These are phyloP conservation scores for Phymanthus crucifer DNA, from an alignment of 92 coral and sea anemone genomes.

Conservation along the genomic window DNA sequence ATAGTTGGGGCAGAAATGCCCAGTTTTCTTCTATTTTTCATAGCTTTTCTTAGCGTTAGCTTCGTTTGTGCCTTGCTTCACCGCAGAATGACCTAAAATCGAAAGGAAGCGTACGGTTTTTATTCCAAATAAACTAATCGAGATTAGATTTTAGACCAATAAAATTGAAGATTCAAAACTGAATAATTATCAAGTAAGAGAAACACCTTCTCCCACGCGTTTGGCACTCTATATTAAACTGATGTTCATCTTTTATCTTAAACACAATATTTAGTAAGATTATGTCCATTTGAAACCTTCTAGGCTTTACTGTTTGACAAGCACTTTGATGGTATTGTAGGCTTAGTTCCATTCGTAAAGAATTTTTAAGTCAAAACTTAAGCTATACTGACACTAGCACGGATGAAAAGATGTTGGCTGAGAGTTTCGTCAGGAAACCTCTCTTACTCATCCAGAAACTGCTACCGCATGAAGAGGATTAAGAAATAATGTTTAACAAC, in stretches of 20 bases:
- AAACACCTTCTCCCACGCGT: not conserved
- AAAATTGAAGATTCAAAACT: not conserved
- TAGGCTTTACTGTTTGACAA: not conserved
- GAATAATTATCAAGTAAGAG: not conserved
- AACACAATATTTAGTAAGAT: not conserved
- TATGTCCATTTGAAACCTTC: not conserved
- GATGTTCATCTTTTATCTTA: not conserved
- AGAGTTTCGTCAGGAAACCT: no score
- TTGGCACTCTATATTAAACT: not conserved
- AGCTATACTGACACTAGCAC: not conserved
- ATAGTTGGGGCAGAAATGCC: constrained; percentile 48
- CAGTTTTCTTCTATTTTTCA: constrained; percentile 70
- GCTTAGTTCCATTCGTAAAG: not conserved
- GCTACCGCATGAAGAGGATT: no score
- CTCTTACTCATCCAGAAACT: no score
- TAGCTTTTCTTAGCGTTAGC: not conserved
- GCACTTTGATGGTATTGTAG: not conserved
- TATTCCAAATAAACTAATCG: not conserved
- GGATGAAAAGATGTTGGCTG: no score
- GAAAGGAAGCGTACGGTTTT: not conserved
- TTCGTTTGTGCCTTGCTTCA: not conserved
- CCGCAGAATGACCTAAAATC: not conserved
- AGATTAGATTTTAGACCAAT: not conserved
- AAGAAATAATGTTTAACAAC: no score
- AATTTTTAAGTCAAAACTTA: not conserved